Base-by-base conservation (phyloP, 2,113 vertebrate species). In the Mustela lutreola region DNA sequence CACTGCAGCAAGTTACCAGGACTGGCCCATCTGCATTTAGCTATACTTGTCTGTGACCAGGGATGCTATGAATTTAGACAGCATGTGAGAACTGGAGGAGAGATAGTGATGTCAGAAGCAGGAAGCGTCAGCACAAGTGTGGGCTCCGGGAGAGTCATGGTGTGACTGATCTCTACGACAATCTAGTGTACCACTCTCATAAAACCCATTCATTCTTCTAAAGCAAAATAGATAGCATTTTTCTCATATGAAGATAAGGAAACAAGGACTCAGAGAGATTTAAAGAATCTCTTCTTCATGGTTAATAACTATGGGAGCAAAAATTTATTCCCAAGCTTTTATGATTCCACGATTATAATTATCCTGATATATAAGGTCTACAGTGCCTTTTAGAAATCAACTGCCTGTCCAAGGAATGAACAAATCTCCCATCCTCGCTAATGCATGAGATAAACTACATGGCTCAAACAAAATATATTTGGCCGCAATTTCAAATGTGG, bases 1-100 rank as follows among this genome's bases (percentile, higher is more conserved):
- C 56, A 4, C 15, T 14, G 19, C 12, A 50, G 3, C 42, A 28
- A 16, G 9, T 16, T 14, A 5, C 4, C 3, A 1, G 16, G 15
- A 4, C 50, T 7, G 11, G 2, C 12, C 3, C 28, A 0, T 14
- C 3, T 0, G 21, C 5, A 4, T 10, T 16, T 6, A 22, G 8
- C 4, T 33, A 33, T 50, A 19, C n/a, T 58, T 9, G 24, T 62
- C 21, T 2, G 22, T 10, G 10, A 4, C 42, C 26, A 19, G 5
- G 7, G 56, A 36, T 15, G 7, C 15, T 19, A 8, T 19, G 22
- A 2, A 3, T n/a, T 6, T 63, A 39, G 7, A 10, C 28, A 0
- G 12, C 11, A 0, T 16, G 15, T 22, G 39, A 18, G 1, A 7
- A 3, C 7, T 12, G 21, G 36, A 80, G 42, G 6, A 39, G 12